Evolutionary conservation across 2,797 vertebrate genomes (phyloP).

Genomic region (Triplophysa yarkandensis): DNA sequence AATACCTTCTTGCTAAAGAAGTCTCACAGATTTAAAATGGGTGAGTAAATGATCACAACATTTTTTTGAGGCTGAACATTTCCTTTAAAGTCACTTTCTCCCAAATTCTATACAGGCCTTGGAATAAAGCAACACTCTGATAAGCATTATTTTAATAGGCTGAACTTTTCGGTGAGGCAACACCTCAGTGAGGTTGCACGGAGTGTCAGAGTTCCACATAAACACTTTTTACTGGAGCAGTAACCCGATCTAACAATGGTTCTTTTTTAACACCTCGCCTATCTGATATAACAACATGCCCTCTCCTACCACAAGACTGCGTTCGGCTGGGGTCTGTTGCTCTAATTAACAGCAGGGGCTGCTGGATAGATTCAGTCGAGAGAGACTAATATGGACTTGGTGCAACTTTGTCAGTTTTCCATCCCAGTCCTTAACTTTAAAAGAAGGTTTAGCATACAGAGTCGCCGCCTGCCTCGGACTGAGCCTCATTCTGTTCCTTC

Average conservation of each 20-base stretch:
- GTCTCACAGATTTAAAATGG: too few species aligned
- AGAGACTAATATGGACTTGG: slow-evolving; percentile 70
- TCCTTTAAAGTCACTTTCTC: background rate
- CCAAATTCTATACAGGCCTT: slow-evolving; percentile 12
- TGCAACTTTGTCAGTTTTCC: slow-evolving; percentile 60
- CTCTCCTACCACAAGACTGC: slow-evolving; percentile 37
- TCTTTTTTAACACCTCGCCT: slow-evolving; percentile 73
- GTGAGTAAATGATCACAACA: too few species aligned
- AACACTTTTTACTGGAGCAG: slow-evolving; percentile 66
- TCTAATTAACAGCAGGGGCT: slow-evolving; percentile 77
- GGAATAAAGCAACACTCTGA: slow-evolving; percentile 28
- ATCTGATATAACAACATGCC: slow-evolving; percentile 72
- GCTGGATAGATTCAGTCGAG: slow-evolving; percentile 71
- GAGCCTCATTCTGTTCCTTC: slow-evolving; percentile 57
- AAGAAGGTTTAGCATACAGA: slow-evolving; percentile 69
- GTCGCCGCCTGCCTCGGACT: slow-evolving; percentile 65
- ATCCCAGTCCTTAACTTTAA: slow-evolving; percentile 69
- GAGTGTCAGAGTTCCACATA: slow-evolving; percentile 68
- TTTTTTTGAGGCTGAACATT: too few species aligned
- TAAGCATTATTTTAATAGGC: slow-evolving; percentile 49
- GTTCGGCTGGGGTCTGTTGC: slow-evolving; percentile 58
- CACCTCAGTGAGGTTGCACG: slow-evolving; percentile 43
- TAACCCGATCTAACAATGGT: slow-evolving; percentile 69
- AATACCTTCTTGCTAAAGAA: too few species aligned
- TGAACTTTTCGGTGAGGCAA: slow-evolving; percentile 40